Conservation (phyloP, 2,797 vertebrate species). For the Clarias laeviceps region DNA sequence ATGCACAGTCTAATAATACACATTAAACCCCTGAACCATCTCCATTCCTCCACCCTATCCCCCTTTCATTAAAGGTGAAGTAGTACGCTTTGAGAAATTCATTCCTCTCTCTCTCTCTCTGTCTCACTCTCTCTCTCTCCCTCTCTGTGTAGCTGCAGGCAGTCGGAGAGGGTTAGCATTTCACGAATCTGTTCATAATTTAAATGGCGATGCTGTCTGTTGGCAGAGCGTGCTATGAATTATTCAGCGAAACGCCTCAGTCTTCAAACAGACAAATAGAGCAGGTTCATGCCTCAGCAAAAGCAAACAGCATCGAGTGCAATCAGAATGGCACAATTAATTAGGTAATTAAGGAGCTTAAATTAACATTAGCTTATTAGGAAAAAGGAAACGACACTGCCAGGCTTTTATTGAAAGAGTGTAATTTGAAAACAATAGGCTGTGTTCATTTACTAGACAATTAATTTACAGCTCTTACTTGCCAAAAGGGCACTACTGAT, state of each 20-base stretch:
- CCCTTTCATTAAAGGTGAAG: constrained; percentile 69
- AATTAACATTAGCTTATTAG: constrained; percentile 67
- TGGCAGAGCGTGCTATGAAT: constrained; percentile 68
- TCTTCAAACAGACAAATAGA: constrained; percentile 74
- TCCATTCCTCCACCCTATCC: constrained; percentile 49
- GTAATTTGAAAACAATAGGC: constrained; percentile 42
- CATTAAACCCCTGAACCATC: constrained; percentile 61
- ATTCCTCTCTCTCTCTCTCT: constrained; percentile 50
- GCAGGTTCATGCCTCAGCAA: constrained; percentile 64
- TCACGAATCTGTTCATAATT: constrained; percentile 76
- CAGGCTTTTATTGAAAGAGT: constrained; percentile 40
- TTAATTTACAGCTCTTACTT: constrained; percentile 14
- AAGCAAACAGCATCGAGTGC: constrained; percentile 69
- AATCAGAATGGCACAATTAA: constrained; percentile 72
- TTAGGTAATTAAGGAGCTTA: constrained; percentile 72
- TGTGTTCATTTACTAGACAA: constrained; percentile 32
- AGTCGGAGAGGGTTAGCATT: constrained; percentile 69
- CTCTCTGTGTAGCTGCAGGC: constrained; percentile 59
- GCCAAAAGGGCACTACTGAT: constrained; percentile 4
- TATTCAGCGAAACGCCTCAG: constrained; percentile 71
- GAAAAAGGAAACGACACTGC: constrained; percentile 51
- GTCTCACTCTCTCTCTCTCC: constrained; percentile 46
- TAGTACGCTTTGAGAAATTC: constrained; percentile 58
- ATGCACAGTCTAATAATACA: constrained; percentile 63
- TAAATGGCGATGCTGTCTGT: constrained; percentile 73